Evolutionary conservation across 2,888 invertebrate genomes (phyloP).

Genomic region (Ganaspis brasiliensis): DNA sequence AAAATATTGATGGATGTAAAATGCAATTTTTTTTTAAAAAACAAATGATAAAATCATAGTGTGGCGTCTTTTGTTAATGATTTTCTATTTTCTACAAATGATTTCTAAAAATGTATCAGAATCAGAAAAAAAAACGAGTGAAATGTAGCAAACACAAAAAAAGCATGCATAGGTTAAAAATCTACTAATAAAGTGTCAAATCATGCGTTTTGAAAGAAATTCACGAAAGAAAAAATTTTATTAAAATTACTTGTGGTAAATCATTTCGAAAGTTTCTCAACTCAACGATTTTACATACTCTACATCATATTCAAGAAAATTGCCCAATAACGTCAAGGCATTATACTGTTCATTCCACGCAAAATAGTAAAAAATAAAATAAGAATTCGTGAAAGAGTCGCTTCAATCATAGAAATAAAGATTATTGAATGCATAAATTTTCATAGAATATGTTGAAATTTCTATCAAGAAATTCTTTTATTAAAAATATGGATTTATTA

Average conservation of each 20-base stretch:
- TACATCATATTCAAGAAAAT: background rate
- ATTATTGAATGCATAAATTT: background rate
- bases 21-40: too few relatives aligned
- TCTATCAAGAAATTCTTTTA: background rate
- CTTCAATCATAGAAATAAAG: background rate
- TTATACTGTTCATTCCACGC: slow-evolving; percentile 53
- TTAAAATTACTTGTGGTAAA: background rate
- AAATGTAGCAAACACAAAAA: background rate
- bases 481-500: too few relatives aligned
- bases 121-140: background rate
- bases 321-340: slow-evolving; percentile 18
- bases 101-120: too few relatives aligned
- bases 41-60: too few relatives aligned
- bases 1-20: too few relatives aligned
- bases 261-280: slow-evolving; percentile 13
- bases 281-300: background rate
- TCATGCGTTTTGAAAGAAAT: background rate
- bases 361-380: slow-evolving; percentile 47
- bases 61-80: too few relatives aligned
- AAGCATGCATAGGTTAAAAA: background rate
- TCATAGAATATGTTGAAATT: background rate
- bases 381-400: background rate
- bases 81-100: too few relatives aligned
- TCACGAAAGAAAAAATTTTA: background rate
- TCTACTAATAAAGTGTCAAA: background rate